Conservation (phyloP, 2,797 vertebrate genomes). For the Dallia pectoralis region DNA sequence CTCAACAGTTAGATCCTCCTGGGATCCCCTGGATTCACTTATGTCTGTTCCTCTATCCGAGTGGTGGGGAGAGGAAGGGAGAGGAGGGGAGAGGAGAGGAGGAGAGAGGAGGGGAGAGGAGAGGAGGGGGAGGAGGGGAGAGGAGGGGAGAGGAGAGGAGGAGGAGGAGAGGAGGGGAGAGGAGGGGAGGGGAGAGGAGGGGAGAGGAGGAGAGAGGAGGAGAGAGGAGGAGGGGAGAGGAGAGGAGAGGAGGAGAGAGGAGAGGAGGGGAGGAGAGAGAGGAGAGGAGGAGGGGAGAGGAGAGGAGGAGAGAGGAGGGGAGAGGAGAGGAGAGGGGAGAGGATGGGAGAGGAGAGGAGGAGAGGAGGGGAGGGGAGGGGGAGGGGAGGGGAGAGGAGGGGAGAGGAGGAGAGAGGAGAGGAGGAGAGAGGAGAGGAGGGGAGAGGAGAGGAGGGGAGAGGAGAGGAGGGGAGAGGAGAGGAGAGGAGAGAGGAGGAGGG, state of each 20-base stretch:
- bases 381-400: neutral
- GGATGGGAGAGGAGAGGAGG: neutral
- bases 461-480: neutral
- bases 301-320: neutral
- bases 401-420: neutral
- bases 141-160: neutral
- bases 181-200: neutral
- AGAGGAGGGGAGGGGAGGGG: neutral
- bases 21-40: neutral
- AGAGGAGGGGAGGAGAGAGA: too few relatives aligned
- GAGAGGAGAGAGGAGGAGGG: neutral
- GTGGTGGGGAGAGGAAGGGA: neutral
- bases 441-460: neutral
- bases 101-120: neutral
- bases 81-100: neutral
- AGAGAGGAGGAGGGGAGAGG: too few relatives aligned
- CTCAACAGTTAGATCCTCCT: constrained; percentile 29
- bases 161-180: neutral
- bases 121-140: too few relatives aligned
- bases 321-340: neutral
- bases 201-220: neutral
- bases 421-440: neutral
- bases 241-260: too few relatives aligned
- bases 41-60: neutral
- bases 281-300: neutral